Conservation (phyloP, 2,797 vertebrate genomes). For the Oreochromis grahami region DNA sequence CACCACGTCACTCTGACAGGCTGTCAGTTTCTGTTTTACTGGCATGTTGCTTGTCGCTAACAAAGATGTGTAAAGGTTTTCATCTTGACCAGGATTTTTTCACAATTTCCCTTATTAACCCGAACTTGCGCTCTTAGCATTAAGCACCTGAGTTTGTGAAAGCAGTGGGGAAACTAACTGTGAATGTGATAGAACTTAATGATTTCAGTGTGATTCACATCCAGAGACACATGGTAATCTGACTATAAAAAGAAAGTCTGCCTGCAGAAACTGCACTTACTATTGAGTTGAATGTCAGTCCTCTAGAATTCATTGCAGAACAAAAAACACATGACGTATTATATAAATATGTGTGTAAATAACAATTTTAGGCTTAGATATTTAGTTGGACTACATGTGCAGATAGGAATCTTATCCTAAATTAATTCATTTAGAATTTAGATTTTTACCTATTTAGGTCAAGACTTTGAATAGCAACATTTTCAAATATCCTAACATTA, state of each 20-base stretch:
- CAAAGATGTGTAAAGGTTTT: not conserved
- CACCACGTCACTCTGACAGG: constrained; percentile 10
- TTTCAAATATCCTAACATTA: constrained; percentile 1
- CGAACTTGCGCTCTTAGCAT: not conserved
- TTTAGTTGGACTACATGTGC: not conserved
- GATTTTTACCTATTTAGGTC: not conserved
- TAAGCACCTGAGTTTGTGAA: not conserved
- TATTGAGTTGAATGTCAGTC: not conserved
- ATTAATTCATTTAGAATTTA: not conserved
- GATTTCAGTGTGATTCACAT: not conserved
- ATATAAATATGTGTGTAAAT: not conserved
- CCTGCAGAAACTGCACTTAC: not conserved
- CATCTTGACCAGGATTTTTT: not conserved
- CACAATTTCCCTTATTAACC: not conserved
- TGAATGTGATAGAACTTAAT: not conserved
- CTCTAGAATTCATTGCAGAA: not conserved
- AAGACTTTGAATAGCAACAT: not conserved
- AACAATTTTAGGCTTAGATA: not conserved
- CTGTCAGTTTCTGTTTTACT: not conserved
- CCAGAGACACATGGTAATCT: not conserved
- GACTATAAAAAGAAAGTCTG: not conserved
- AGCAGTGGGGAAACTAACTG: not conserved
- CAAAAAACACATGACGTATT: not conserved
- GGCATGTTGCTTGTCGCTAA: not conserved
- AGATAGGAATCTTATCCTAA: not conserved